A percentile compares a stretch with the other conserved stretches of the same genome.
These are phyloP conservation scores for Hypselothyrea guttata DNA, from an alignment of 2,888 invertebrate species.

Conservation along the genomic window DNA sequence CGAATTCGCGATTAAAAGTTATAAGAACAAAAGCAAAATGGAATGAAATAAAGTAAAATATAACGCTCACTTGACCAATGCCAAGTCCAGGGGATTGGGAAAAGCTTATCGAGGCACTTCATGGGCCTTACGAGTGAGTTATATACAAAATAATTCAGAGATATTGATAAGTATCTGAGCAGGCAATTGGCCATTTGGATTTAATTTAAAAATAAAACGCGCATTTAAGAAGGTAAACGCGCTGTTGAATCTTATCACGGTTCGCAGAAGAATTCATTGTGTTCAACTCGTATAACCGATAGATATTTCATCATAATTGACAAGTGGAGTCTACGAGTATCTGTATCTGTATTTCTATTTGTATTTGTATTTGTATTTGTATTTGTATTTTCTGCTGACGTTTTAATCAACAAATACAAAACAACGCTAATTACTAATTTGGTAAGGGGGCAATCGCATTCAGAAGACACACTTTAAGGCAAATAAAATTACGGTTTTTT, in stretches of 20 bases:
- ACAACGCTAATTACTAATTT: conserved; percentile 61
- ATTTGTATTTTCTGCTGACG: conserved; percentile 17
- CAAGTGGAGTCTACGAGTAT: too few relatives aligned
- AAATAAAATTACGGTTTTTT: conserved; percentile 54
- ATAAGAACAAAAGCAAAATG: background rate
- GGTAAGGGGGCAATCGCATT: conserved; percentile 14
- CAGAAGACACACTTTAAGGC: conserved; percentile 32
- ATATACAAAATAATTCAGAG: conserved; percentile 20
- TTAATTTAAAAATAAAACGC: conserved; percentile 12
- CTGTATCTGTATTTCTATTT: conserved; percentile 3
- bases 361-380: background rate
- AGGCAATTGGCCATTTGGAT: conserved; percentile 19
- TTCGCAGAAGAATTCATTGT: conserved; percentile 13
- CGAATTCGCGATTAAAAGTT: conserved; percentile 27
- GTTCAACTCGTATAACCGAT: conserved; percentile 1
- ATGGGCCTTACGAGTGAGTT: conserved; percentile 14
- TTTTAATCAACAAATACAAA: conserved; percentile 57
- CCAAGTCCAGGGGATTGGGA: conserved; percentile 33
- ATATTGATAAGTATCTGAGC: conserved; percentile 35
- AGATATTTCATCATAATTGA: conserved; percentile 25
- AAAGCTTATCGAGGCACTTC: conserved; percentile 60
- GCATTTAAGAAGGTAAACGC: background rate
- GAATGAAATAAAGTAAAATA: too few relatives aligned
- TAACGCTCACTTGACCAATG: conserved; percentile 26
- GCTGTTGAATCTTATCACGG: conserved; percentile 28